Base-by-base conservation (phyloP, 2,888 invertebrate genomes). In the Drosophila rellima region DNA sequence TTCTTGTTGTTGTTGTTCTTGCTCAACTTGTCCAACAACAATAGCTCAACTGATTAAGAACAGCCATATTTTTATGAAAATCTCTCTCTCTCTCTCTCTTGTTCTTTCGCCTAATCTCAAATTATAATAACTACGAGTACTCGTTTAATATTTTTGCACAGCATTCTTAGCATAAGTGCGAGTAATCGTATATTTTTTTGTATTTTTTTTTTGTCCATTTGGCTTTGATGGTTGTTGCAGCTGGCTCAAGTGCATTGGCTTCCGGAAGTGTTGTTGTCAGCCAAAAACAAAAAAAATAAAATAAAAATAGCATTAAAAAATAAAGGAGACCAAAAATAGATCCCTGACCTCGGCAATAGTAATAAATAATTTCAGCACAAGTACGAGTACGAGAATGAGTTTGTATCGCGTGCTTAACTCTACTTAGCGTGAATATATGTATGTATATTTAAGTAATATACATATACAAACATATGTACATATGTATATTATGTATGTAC, bases 271-370 rank as follows among this genome's bases (percentile, higher is more conserved):
- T 44, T 33, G 42, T 55, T 44, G 44, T 39, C 31, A 50, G 15
- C 20, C 15, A 35, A 18, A 42, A 33, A 60, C 7, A 18, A 40
- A 45, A 44, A 18, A 35, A 13, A 13, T 13, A 23, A 23, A 18
- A 52, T 8, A 26, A 35, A 56, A 57, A n/a, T n/a, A n/a, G n/a
- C n/a, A n/a, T n/a, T n/a, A n/a, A n/a, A n/a, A n/a, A n/a, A n/a
- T n/a, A n/a, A n/a, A n/a, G n/a, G n/a, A n/a, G n/a, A n/a, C n/a
- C n/a, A n/a, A n/a, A n/a, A n/a, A n/a, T n/a, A 35, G n/a, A 35
- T 35, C 50, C 50, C 70, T 70, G 71, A 64, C 64, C 71, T 71
- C 70, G 70, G 48, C 59, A 70, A 70, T 44, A 56, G 47, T 57
- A 55, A 60, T 74, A 48, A 70, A 70, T 59, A 62, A 51, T 70